A percentile compares a stretch with the other conserved stretches of the same genome.
Conservation (phyloP, 2,888 invertebrate genomes). For the Pyrrhia umbra region DNA sequence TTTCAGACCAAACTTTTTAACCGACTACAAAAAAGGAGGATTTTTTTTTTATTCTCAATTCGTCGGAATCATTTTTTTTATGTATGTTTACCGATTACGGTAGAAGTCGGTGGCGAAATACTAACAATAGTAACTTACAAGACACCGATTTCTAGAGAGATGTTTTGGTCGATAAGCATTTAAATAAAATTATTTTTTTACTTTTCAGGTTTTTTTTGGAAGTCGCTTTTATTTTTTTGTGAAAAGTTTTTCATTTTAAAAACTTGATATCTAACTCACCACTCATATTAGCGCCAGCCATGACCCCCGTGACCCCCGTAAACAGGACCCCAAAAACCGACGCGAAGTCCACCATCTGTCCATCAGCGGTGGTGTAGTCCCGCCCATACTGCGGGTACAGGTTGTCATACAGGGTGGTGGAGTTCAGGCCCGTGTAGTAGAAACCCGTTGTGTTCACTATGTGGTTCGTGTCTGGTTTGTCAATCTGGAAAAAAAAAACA, state of each 20-base stretch:
- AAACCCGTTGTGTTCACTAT: constrained; percentile 84
- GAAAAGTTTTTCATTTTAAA: neutral
- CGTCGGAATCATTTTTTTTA: too few species aligned
- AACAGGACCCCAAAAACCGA: constrained; percentile 99
- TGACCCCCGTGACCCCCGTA: constrained; percentile 99
- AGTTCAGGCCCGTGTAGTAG: constrained; percentile 95
- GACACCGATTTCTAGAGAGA: too few species aligned
- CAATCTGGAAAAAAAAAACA: constrained; percentile 88
- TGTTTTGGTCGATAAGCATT: too few species aligned
- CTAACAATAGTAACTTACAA: too few species aligned
- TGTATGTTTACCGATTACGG: too few species aligned
- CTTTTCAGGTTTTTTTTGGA: too few species aligned
- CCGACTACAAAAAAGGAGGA: too few species aligned
- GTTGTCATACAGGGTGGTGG: constrained; percentile 94
- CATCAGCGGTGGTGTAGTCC: constrained; percentile 94
- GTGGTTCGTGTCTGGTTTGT: constrained; percentile 94
- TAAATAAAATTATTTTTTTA: too few species aligned
- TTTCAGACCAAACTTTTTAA: too few species aligned
- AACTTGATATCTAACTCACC: constrained; percentile 83
- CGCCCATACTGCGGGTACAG: constrained; percentile 93
- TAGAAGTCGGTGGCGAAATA: too few species aligned
- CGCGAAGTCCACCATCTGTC: constrained; percentile 94
- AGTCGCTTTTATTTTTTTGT: too few species aligned
- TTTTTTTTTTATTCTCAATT: too few species aligned
- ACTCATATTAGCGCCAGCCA: constrained; percentile 99